Evolutionary conservation across 2,888 invertebrate genomes (phyloP).

Genomic region (Hecatera dysodea): DNA sequence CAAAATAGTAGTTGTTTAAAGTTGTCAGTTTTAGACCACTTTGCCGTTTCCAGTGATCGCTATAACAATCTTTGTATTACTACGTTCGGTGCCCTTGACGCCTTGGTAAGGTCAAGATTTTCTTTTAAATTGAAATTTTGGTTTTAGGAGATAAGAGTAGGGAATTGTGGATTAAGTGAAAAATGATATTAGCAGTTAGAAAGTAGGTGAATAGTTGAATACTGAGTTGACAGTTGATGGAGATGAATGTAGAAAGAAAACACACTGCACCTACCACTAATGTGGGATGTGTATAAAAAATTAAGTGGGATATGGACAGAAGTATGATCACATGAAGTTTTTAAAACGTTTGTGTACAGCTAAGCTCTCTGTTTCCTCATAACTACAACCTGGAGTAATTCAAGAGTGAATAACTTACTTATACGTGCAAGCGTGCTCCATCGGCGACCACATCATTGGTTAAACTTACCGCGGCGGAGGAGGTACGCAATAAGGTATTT

Average conservation of each 20-base stretch:
- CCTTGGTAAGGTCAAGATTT: slow-evolving; percentile 43
- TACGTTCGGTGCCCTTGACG: slow-evolving; percentile 34
- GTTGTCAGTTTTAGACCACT: slow-evolving; percentile 6
- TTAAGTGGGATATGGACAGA: not conserved
- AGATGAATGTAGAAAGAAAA: not conserved
- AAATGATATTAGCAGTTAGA: not conserved
- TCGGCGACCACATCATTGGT: no score
- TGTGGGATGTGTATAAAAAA: no score
- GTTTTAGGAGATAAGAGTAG: not conserved
- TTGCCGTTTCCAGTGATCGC: slow-evolving; percentile 33
- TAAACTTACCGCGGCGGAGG: not conserved
- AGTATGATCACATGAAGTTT: not conserved
- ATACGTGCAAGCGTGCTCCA: no score
- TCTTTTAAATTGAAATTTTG: slow-evolving; percentile 14
- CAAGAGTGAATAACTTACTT: no score
- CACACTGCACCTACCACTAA: not conserved
- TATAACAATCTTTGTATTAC: slow-evolving; percentile 28
- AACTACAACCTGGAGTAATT: no score
- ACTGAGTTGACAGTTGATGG: not conserved
- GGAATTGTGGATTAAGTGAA: not conserved
- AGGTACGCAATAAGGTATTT: not conserved
- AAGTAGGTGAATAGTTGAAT: not conserved
- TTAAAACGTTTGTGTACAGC: no score
- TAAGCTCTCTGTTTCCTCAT: no score
- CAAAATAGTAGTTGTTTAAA: slow-evolving; percentile 19